Percentiles rank a stretch among this genome's conserved stretches.
These are phyloP conservation scores for Lampris megalopsis DNA, from an alignment of 2,113 vertebrate species.

Conservation along the genomic window DNA sequence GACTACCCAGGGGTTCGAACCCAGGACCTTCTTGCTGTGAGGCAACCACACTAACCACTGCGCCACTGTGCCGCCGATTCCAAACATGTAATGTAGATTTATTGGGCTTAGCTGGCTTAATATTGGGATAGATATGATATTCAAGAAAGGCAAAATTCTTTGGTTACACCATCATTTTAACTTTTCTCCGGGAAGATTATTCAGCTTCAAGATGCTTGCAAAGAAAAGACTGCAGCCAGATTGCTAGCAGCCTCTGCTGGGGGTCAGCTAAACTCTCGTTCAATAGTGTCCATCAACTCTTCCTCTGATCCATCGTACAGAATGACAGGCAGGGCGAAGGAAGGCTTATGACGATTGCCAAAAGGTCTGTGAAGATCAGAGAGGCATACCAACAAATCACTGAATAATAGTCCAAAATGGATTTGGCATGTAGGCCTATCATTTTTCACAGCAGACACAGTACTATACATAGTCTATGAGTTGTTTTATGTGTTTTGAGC, in stretches of 20 bases:
- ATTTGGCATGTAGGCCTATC: background rate
- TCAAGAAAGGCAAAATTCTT: constrained; percentile 36
- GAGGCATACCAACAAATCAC: background rate
- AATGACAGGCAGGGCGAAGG: constrained; percentile 61
- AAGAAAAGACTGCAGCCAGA: background rate
- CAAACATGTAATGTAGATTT: too few species aligned
- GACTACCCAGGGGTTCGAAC: too few species aligned
- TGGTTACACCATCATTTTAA: constrained; percentile 6
- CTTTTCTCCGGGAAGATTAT: background rate
- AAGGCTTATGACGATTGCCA: constrained; percentile 51
- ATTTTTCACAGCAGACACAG: background rate
- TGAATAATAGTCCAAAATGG: background rate
- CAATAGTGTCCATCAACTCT: constrained; percentile 85
- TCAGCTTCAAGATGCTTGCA: background rate
- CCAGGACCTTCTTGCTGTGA: too few species aligned
- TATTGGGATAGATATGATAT: constrained; percentile 11
- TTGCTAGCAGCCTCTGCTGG: constrained; percentile 3
- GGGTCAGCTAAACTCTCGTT: constrained; percentile 80
- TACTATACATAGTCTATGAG: too few species aligned
- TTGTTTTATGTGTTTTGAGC: too few species aligned
- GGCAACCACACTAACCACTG: too few species aligned
- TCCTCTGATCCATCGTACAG: constrained; percentile 81
- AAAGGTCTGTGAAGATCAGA: constrained; percentile 57
- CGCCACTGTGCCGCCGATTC: too few species aligned
- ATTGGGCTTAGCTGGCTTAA: too few species aligned